Evolutionary conservation across 2,113 vertebrate species (phyloP).

Genomic region (Cavia aperea): DNA sequence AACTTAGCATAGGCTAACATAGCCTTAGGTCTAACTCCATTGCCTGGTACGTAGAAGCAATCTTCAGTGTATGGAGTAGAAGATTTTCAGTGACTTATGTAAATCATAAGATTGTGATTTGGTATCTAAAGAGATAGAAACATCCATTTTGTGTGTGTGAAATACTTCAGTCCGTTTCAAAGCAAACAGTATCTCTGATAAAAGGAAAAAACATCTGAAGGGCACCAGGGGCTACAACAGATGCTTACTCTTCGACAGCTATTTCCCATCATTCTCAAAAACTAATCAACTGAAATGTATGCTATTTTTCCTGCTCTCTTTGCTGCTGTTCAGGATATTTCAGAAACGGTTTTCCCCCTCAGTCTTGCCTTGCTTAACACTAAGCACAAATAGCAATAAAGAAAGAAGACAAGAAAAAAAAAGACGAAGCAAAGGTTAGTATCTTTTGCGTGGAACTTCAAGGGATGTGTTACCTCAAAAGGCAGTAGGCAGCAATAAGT

Average conservation of each 20-base stretch:
- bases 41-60: not conserved
- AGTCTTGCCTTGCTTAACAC: not conserved
- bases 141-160: not conserved
- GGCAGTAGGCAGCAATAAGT: not conserved
- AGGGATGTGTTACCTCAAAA: not conserved
- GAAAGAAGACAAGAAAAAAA: not conserved
- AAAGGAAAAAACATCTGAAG: not conserved
- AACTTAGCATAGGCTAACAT: not conserved
- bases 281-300: constrained; percentile 2
- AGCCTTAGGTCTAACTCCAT: not conserved
- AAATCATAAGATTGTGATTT: not conserved
- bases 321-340: not conserved
- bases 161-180: not conserved
- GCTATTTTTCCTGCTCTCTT: not conserved
- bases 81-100: not conserved
- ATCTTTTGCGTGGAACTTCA: not conserved
- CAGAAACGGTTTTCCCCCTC: not conserved
- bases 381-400: not conserved
- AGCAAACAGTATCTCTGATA: not conserved
- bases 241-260: not conserved
- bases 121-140: not conserved
- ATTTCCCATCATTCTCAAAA: constrained; percentile 31
- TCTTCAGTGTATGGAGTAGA: not conserved
- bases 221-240: not conserved
- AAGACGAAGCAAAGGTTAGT: not conserved